These are phyloP conservation scores for Pogonocherus hispidulus DNA, from an alignment of 2,888 invertebrate species.

Conservation along the genomic window DNA sequence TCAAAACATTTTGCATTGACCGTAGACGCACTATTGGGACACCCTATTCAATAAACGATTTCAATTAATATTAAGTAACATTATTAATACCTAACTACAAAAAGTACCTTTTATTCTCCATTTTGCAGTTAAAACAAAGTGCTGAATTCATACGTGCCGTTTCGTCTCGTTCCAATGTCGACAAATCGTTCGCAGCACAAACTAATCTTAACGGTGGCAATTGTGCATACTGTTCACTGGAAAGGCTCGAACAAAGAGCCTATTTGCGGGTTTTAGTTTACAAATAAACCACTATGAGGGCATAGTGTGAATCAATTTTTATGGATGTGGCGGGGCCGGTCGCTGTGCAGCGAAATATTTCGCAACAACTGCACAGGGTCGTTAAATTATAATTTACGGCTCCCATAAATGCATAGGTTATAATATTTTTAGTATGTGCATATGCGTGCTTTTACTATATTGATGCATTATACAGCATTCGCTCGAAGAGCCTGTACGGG, in stretches of 20 bases:
- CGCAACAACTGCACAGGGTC: conserved; percentile 69
- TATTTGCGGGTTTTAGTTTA: conserved; percentile 51
- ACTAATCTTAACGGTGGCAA: conserved; percentile 4
- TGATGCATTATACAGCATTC: conserved; percentile 56
- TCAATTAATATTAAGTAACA: too few species aligned
- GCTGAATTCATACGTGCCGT: neutral
- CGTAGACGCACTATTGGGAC: too few species aligned
- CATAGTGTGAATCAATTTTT: conserved; percentile 61
- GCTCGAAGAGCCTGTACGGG: conserved; percentile 43
- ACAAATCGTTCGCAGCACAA: neutral
- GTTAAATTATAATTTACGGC: conserved; percentile 69
- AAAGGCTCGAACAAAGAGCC: conserved; percentile 46
- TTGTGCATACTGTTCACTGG: conserved; percentile 6
- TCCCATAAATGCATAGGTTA: conserved; percentile 68
- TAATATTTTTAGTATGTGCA: conserved; percentile 68
- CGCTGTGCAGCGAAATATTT: conserved; percentile 61
- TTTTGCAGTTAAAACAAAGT: too few species aligned
- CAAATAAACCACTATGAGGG: conserved; percentile 54
- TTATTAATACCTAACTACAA: too few species aligned
- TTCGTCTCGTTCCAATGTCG: neutral
- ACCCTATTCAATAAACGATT: too few species aligned
- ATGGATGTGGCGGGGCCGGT: conserved; percentile 58
- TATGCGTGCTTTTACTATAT: conserved; percentile 62
- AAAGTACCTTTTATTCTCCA: too few species aligned
- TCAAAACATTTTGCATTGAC: too few species aligned